Base-by-base conservation (phyloP, 1,140 invertebrate genomes). In the Aphelenchoides besseyi region DNA sequence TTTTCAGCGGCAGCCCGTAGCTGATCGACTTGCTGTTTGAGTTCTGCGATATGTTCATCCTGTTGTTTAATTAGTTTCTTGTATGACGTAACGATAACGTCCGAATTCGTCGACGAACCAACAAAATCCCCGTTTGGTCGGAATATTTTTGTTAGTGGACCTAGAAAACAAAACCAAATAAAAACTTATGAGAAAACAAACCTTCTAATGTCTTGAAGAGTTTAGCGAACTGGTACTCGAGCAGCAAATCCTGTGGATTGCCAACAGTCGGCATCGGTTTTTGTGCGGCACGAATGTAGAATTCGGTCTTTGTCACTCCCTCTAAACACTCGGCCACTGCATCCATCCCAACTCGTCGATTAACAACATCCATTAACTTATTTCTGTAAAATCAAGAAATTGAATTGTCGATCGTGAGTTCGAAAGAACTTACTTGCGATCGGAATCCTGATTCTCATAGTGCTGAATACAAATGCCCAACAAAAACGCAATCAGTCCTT, bases 401-500 rank as follows among this genome's bases (percentile, higher is more conserved):
- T 59, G 55, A 66, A 37, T 61, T 37, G 36, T 33, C 16, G 1
- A 66, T 3, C 3, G 63, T 12, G 55, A 59, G 37, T 41, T 59
- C 29, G 18, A 59, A 59, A 16, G 29, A 2, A 52, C 59, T n/a
- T 37, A 79, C 76, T 80, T 77, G 62, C 59, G 28, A 9, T 73
- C 75, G 2, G 74, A 36, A 30, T 71, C 68, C 32, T 76, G 70
- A 3, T 95, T 90, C 81, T 97, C 92, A 85, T 97, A 97, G 85
- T 92, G 95, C 72, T 92, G 89, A 57, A 97, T 89, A 85, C 93
- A 95, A 54, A 98, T 88, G 1, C 93, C 95, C 77, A 98, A 90
- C 2, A 97, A 87, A 84, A 98, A 94, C 1, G 96, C 93, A 85
- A 93, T 94, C 69, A 98, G 87, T 57, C 94, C 94, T 85, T 93